Percentiles rank a stretch among this genome's conserved stretches.
Conservation (phyloP, 2,888 invertebrate genomes). For the Leptopilina myrica region DNA sequence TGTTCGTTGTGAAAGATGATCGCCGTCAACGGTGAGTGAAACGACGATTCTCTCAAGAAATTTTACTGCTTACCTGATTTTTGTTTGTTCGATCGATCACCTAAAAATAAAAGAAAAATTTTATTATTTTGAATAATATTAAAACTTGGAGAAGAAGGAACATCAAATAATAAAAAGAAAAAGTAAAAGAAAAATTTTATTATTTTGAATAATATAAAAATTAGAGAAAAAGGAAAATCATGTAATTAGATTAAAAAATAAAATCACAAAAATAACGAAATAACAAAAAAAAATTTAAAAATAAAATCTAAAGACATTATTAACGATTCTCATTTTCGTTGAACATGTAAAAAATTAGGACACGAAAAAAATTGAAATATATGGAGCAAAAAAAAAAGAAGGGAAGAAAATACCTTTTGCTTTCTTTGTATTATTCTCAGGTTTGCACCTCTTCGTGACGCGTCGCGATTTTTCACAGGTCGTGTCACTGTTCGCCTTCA, state of each 20-base stretch:
- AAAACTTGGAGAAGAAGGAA: neutral
- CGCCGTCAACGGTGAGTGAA: conserved; percentile 24
- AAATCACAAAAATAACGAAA: too few species aligned
- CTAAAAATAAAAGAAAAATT: conserved; percentile 57
- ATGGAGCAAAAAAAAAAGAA: neutral
- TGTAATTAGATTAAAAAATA: too few species aligned
- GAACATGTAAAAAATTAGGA: neutral
- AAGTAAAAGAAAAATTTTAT: conserved; percentile 35
- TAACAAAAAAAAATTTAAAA: too few species aligned
- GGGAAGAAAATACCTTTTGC: conserved; percentile 67
- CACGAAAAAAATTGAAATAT: too few species aligned
- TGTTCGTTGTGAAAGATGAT: conserved; percentile 34
- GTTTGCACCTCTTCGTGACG: conserved; percentile 91
- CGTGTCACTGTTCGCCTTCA: conserved; percentile 89
- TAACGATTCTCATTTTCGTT: too few species aligned
- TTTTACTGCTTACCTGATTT: conserved; percentile 73
- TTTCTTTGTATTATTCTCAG: conserved; percentile 70
- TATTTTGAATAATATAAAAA: neutral
- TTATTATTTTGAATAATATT: conserved; percentile 8
- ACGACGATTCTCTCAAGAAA: conserved; percentile 24
- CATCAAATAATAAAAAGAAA: neutral
- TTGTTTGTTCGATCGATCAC: conserved; percentile 72
- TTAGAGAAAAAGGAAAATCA: neutral
- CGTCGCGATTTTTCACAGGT: conserved; percentile 90
- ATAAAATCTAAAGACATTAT: too few species aligned